A percentile compares a stretch with the other conserved stretches of the same genome.
Conservation (phyloP, 2,113 vertebrate genomes). For the Paralichthys olivaceus region DNA sequence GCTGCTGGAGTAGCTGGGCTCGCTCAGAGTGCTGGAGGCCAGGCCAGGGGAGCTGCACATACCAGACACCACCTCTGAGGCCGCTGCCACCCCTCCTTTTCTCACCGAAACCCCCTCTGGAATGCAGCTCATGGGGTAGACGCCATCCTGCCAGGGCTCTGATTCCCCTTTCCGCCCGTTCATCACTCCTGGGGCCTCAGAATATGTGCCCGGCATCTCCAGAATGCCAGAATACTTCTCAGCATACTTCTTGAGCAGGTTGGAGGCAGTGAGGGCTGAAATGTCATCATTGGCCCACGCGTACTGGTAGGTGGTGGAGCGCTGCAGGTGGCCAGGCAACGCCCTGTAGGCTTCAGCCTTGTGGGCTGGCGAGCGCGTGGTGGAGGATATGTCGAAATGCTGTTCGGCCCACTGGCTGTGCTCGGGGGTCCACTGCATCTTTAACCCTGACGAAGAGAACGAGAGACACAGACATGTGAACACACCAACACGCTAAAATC, state of each 20-base stretch:
- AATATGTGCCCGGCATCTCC: conserved; percentile 92
- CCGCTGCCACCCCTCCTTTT: conserved; percentile 91
- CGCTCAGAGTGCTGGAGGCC: conserved; percentile 91
- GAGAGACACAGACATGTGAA: conserved; percentile 20
- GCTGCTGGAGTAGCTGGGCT: conserved; percentile 94
- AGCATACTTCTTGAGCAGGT: conserved; percentile 97
- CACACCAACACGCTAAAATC: neutral
- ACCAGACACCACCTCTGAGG: conserved; percentile 89
- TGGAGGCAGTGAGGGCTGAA: conserved; percentile 97
- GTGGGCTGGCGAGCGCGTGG: conserved; percentile 95
- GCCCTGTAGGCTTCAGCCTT: conserved; percentile 96
- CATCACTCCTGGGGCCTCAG: conserved; percentile 87
- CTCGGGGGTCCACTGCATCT: conserved; percentile 99
- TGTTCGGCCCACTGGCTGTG: conserved; percentile 99
- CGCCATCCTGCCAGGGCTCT: conserved; percentile 94
- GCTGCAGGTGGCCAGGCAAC: conserved; percentile 88
- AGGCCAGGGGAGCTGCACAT: conserved; percentile 96
- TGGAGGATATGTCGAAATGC: conserved; percentile 98
- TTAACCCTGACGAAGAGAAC: conserved; percentile 86
- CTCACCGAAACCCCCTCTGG: conserved; percentile 90
- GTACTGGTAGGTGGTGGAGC: conserved; percentile 90
- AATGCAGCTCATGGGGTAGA: conserved; percentile 96
- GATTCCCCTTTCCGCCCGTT: conserved; percentile 94
- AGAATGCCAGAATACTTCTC: conserved; percentile 97
- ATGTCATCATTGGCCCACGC: conserved; percentile 99